Conservation (phyloP, 2,797 vertebrate genomes). For the Diglossa cyanea region DNA sequence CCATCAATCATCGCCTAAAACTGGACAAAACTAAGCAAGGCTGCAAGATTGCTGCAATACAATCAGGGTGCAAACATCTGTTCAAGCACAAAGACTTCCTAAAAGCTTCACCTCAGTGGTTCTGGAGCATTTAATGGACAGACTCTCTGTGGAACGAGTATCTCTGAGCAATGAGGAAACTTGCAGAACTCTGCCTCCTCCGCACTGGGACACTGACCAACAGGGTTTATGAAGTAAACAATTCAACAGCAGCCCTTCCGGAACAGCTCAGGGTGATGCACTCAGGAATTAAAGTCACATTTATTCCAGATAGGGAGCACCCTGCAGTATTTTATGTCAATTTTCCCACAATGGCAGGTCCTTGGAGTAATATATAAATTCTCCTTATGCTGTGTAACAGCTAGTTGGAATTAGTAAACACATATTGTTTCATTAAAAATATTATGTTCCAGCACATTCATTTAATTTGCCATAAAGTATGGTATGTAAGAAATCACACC, state of each 20-base stretch:
- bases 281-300: constrained; percentile 1
- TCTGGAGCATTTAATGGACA: background rate
- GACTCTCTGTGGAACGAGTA: background rate
- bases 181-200: constrained; percentile 21
- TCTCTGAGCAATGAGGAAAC: constrained; percentile 7
- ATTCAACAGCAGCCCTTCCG: background rate
- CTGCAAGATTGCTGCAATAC: background rate
- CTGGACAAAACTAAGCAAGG: background rate
- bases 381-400: constrained; percentile 14
- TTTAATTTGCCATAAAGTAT: constrained; percentile 56
- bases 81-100: background rate
- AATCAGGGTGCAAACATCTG: background rate
- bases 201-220: constrained; percentile 29
- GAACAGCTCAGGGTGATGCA: background rate
- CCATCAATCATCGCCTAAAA: background rate
- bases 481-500: constrained; percentile 59
- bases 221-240: constrained; percentile 35
- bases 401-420: constrained; percentile 52
- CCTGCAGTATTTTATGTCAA: background rate
- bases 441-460: background rate
- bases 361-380: constrained; percentile 18
- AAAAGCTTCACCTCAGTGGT: background rate
- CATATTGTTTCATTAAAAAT: constrained; percentile 58
- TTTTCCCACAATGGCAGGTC: background rate
- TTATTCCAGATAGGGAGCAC: background rate